These are phyloP conservation scores for Drosophila chauvacae DNA, from an alignment of 1,140 invertebrate species.

Conservation along the genomic window DNA sequence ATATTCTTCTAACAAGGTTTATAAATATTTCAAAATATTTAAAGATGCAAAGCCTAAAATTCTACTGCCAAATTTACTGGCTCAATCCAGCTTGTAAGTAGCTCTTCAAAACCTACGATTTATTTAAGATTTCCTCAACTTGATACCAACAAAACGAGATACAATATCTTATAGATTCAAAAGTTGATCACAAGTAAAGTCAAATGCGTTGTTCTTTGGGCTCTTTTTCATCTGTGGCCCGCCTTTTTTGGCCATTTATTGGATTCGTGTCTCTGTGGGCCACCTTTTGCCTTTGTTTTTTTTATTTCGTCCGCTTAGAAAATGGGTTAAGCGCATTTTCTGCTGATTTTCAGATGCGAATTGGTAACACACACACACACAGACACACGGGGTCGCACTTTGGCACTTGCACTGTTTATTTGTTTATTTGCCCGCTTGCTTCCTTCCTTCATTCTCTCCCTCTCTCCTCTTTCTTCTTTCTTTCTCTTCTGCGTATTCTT, in stretches of 20 bases:
- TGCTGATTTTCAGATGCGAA: conserved; percentile 34
- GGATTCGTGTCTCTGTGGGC: conserved; percentile 38
- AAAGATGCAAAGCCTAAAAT: background rate
- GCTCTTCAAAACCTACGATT: background rate
- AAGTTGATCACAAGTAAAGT: background rate
- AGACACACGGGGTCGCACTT: conserved; percentile 28
- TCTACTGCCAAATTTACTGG: too few relatives aligned
- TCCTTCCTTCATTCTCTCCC: conserved; percentile 12
- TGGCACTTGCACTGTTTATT: conserved; percentile 69
- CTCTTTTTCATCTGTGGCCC: background rate
- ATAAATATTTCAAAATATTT: too few relatives aligned
- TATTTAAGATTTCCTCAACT: background rate
- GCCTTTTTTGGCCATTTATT: conserved; percentile 43
- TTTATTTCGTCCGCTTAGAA: conserved; percentile 37
- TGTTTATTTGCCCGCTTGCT: conserved; percentile 14
- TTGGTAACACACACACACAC: conserved; percentile 45
- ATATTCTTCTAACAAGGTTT: too few relatives aligned
- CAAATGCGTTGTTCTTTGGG: conserved; percentile 4
- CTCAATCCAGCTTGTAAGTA: background rate
- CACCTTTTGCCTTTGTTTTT: conserved; percentile 15
- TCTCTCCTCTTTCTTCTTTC: conserved; percentile 8
- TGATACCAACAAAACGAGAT: background rate
- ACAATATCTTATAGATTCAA: background rate
- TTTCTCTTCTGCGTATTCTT: conserved; percentile 18
- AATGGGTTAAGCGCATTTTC: conserved; percentile 74